These are phyloP conservation scores for Myotis yumanensis DNA, from an alignment of 2,113 vertebrate species.

Conservation along the genomic window DNA sequence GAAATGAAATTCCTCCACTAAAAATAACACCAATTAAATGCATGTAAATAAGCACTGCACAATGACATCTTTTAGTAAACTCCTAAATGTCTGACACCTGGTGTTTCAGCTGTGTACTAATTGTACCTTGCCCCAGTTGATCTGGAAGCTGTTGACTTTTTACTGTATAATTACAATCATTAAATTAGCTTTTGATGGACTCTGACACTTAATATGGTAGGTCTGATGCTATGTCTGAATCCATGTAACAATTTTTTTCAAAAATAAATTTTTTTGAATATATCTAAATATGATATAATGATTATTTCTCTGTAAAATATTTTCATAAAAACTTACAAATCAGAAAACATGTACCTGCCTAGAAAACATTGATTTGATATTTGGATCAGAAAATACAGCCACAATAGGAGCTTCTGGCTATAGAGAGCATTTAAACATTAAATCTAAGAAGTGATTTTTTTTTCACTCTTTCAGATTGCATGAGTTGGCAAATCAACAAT, in stretches of 20 bases:
- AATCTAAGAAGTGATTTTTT: conserved; percentile 18
- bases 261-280: background rate
- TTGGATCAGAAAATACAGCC: background rate
- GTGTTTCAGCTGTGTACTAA: background rate
- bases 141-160: background rate
- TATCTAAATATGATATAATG: background rate
- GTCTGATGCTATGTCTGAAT: background rate
- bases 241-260: background rate
- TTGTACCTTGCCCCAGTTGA: background rate
- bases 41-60: background rate
- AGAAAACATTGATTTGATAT: background rate
- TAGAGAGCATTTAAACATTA: background rate
- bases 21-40: conserved; percentile 5
- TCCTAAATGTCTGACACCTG: background rate
- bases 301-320: background rate
- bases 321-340: conserved; percentile 32
- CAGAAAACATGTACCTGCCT: background rate
- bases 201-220: background rate
- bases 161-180: background rate
- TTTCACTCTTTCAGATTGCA: conserved; percentile 45
- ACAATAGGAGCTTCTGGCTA: background rate
- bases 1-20: background rate
- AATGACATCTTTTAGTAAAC: background rate
- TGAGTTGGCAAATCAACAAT: conserved; percentile 57
- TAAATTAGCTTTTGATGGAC: background rate